Evolutionary conservation across 2,113 vertebrate genomes (phyloP).

Genomic region (Melanocharis versteri): DNA sequence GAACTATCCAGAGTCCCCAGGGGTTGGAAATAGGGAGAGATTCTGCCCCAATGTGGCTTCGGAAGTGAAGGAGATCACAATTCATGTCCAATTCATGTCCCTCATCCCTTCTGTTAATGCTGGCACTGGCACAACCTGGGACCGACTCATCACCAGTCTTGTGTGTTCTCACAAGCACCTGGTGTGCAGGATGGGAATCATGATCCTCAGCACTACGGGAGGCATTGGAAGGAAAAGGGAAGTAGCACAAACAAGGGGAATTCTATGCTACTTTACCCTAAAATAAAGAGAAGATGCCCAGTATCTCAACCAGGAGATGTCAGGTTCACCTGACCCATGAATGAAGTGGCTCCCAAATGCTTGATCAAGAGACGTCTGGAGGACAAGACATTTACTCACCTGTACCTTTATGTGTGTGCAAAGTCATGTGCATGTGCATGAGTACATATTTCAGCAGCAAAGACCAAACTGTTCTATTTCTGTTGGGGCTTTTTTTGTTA

Average conservation of each 20-base stretch:
- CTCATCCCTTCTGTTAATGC: neutral
- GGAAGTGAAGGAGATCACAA: neutral
- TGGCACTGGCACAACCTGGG: neutral
- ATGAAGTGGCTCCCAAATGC: neutral
- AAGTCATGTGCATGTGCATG: rapidly evolving
- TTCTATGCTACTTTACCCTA: neutral
- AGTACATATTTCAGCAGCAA: neutral
- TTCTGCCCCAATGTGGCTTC: neutral
- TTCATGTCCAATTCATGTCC: neutral
- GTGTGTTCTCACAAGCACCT: rapidly evolving
- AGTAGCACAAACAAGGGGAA: neutral
- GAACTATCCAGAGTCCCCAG: neutral
- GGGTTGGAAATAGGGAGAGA: neutral
- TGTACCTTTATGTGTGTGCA: neutral
- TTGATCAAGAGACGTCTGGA: neutral
- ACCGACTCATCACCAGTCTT: rapidly evolving
- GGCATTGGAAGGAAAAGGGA: neutral
- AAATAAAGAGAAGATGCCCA: neutral
- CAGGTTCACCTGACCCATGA: neutral
- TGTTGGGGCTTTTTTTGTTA: neutral
- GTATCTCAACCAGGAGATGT: neutral
- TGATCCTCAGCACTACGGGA: rapidly evolving
- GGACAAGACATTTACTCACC: neutral
- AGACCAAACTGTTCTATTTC: neutral
- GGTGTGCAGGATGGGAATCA: rapidly evolving